Conservation (phyloP, 2,113 vertebrate genomes). For the Tragelaphus scriptus region DNA sequence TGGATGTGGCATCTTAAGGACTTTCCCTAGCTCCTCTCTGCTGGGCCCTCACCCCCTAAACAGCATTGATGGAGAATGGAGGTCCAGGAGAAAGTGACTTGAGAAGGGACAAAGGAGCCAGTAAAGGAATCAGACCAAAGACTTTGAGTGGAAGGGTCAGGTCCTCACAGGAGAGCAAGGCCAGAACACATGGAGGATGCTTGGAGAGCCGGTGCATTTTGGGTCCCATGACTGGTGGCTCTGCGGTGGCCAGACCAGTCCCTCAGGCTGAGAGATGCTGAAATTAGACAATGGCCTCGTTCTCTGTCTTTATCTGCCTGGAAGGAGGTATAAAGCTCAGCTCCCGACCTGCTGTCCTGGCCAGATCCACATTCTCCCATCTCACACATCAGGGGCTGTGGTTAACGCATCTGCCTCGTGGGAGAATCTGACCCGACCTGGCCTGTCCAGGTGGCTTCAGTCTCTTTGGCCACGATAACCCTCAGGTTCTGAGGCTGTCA, state of each 20-base stretch:
- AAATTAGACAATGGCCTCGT: neutral
- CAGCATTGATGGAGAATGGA: too few species aligned
- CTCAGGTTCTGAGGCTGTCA: neutral
- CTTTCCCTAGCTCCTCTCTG: too few species aligned
- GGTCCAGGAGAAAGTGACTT: neutral
- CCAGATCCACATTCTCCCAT: neutral
- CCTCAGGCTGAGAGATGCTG: neutral
- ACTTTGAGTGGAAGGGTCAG: neutral
- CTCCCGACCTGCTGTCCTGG: neutral
- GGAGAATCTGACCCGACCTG: too few species aligned
- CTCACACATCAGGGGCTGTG: neutral
- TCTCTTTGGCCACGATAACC: neutral
- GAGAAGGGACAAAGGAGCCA: neutral
- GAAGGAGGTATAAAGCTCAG: neutral
- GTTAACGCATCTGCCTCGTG: neutral
- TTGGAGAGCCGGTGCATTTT: fast-evolving
- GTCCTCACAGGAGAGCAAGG: neutral
- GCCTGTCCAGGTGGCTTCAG: neutral
- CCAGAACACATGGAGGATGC: neutral
- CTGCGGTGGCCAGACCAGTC: neutral
- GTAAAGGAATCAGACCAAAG: neutral
- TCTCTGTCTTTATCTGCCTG: neutral
- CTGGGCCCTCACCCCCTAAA: too few species aligned
- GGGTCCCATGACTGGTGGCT: fast-evolving
- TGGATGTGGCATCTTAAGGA: too few species aligned